These are phyloP conservation scores for Agrochola circellaris DNA, from an alignment of 2,888 invertebrate species.

Conservation along the genomic window DNA sequence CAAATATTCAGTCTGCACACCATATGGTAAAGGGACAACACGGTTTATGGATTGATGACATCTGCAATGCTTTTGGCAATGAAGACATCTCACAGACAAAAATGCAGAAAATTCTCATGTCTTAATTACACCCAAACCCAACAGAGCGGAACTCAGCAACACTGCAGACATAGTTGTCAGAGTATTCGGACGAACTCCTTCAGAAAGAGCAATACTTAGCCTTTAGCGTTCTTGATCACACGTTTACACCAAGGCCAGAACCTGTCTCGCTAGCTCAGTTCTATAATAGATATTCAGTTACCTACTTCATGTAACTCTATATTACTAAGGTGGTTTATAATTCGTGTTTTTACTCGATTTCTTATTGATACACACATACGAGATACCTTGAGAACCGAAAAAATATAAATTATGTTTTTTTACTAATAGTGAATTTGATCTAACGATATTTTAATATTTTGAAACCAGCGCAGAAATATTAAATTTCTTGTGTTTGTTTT, in stretches of 20 bases:
- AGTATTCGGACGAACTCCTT: not conserved
- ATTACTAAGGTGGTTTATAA: not conserved
- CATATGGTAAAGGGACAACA: not conserved
- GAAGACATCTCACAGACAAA: not conserved
- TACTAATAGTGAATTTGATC: not conserved
- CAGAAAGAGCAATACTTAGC: not conserved
- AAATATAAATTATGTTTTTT: not conserved
- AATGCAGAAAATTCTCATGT: not conserved
- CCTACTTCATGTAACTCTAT: constrained; percentile 1
- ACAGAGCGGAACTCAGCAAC: not conserved
- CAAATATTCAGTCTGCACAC: not conserved
- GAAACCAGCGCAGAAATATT: no score
- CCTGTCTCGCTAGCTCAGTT: not conserved
- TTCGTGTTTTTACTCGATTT: not conserved
- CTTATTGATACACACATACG: not conserved
- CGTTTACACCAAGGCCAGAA: not conserved
- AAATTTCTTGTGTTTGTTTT: not conserved
- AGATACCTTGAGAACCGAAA: not conserved
- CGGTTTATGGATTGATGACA: not conserved
- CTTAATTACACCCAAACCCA: not conserved
- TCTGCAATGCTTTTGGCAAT: not conserved
- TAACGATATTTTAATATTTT: constrained; percentile 10
- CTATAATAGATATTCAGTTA: constrained; percentile 10
- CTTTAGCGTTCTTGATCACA: not conserved
- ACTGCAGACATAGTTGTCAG: not conserved